Evolutionary conservation across 1,140 invertebrate species (phyloP), one percentile per base, ranked within the genome.

Genomic region (Ylistrum balloti): DNA sequence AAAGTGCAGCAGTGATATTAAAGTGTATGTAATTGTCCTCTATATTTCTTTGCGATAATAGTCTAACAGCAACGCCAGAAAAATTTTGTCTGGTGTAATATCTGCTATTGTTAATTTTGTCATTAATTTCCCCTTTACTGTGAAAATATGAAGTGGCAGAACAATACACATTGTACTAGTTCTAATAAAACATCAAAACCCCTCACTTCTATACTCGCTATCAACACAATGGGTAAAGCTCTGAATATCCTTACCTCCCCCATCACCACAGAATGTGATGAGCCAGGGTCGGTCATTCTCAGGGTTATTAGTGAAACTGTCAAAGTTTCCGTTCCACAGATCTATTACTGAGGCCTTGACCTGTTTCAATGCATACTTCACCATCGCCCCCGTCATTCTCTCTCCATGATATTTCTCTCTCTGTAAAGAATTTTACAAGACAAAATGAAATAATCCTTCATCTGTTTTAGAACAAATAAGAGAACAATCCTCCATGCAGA

Each of bases 261-360:
- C 95, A 90, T 97, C 96, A 48, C 96, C 94, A 94, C 97, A 97
- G 91, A 96, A 96, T 85, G 95, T 94, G 22, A 97, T 95, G 20
- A 97, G 91, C 96, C 97, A 97, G 15, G 96, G 96, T n/a, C 93
- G 88, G 20, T 93, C 92, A 89, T 92, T 94, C 22, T 93, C 90
- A 34, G 92, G 86, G 33, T 89, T 85, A 28, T 86, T 90, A 33
- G 95, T 89, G 13, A 88, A 41, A 35, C 89, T 41, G 33, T 95
- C 89, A 91, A 95, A 95, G 89, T 95, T 96, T 32, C 92, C 89
- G 7, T 90, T 90, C 91, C 92, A 94, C 22, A 97, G 93, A 74
- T 94, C 94, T 56, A 95, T 89, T 17, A 96, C 93, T 15, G 92
- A 91, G 10, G 95, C 94, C 17, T 91, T 93, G 9, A 97, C 92